phyloP scores from a whole-genome alignment of 2,888 invertebrate genomes.

The Callyntrura sp. region DNA sequence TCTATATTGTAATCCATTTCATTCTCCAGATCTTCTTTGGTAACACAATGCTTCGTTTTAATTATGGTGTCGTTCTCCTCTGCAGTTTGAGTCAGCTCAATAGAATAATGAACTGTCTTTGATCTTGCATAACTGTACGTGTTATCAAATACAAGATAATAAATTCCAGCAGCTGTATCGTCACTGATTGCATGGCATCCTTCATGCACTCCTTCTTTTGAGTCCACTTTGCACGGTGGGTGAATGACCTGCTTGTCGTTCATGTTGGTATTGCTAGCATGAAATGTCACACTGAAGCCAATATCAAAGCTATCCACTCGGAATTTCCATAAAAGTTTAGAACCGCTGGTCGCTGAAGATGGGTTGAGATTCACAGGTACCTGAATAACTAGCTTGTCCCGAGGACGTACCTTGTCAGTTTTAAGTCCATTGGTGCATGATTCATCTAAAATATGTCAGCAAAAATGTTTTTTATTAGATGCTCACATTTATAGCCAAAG shows the following conservation, averaged over 20 bases:
- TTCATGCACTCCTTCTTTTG: slow-evolving; percentile 53
- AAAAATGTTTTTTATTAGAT: background rate
- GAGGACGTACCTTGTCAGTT: slow-evolving; percentile 47
- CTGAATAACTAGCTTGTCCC: slow-evolving; percentile 59
- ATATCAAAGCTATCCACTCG: slow-evolving; percentile 66
- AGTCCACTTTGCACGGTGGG: slow-evolving; percentile 43
- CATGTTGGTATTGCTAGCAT: background rate
- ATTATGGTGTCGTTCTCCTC: background rate
- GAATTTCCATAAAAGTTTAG: slow-evolving; percentile 58
- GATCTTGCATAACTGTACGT: slow-evolving; percentile 64
- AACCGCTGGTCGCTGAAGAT: background rate
- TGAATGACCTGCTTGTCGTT: background rate
- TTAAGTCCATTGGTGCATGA: background rate
- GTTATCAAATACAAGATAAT: slow-evolving; percentile 74
- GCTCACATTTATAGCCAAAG: background rate
- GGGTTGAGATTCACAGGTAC: slow-evolving; percentile 12
- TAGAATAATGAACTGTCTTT: slow-evolving; percentile 67
- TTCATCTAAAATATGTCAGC: background rate
- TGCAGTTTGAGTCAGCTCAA: slow-evolving; percentile 34
- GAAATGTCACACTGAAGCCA: slow-evolving; percentile 51
- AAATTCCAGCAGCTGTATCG: slow-evolving; percentile 43
- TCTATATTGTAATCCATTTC: background rate
- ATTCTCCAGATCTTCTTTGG: background rate
- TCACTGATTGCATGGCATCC: slow-evolving; percentile 31
- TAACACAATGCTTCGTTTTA: background rate